Base-by-base conservation (phyloP, 1,140 invertebrate genomes). In the Choristoneura fumiferana region DNA sequence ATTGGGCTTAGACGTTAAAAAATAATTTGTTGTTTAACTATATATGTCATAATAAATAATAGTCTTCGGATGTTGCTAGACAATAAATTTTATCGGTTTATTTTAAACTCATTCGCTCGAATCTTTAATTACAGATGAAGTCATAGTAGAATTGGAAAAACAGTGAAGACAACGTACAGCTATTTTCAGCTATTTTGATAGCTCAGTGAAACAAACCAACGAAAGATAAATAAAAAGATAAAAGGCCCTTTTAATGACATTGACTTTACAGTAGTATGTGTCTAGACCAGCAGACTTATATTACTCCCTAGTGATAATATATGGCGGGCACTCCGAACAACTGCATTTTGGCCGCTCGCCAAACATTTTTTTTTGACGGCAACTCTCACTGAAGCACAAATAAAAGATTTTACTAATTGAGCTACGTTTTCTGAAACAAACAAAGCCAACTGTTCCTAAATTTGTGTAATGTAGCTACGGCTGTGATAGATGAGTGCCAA, bases 341-440 rank as follows among this genome's bases (percentile, higher is more conserved):
- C 57, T 64, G 60, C 59, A 68, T 65, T 58, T 67, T 74, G 72
- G 72, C 69, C 60, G 35, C 12, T n/a, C n/a, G 66, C 72, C 72
- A 52, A 49, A 43, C 54, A 63, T 58, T 45, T 18, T 37, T n/a
- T 63, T 65, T 66, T 60, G 66, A 69, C 62, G 59, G 64, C 59
- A 67, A 67, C 64, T 74, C 59, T 66, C 72, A 57, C 54, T 67
- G 45, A 58, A 62, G 52, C 40, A 37, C 37, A 12, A 62, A 56
- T 64, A 64, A 55, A 55, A 40, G 60, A 58, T 65, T 58, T 58
- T 57, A 62, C 45, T 71, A 69, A 71, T 71, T 60, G 66, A 69
- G 17, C 52, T 55, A 39, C 22, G 45, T 37, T 29, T 29, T 57
- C 17, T 18, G 43, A 13, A 29, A 49, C 43, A 49, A 49, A 49